Evolutionary conservation across 2,888 invertebrate species (phyloP).

Genomic region (Nezara viridula): DNA sequence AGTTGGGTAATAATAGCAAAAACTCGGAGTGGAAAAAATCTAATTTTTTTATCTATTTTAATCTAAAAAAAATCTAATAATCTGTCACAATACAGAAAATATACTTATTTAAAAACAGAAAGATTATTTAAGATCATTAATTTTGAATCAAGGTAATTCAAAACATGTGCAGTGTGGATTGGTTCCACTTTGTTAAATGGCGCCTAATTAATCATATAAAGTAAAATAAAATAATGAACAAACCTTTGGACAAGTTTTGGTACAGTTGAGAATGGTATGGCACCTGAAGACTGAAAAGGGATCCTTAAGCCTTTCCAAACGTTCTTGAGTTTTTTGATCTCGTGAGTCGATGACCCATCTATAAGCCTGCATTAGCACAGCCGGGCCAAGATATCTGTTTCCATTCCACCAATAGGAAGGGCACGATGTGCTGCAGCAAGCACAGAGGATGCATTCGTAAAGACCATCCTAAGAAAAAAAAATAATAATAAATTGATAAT

Average conservation of each 20-base stretch:
- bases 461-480: slow-evolving; percentile 81
- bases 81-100: no score
- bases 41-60: no score
- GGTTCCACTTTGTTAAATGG: no score
- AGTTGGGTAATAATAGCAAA: no score
- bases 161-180: no score
- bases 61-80: no score
- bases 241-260: slow-evolving; percentile 94
- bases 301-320: slow-evolving; percentile 87
- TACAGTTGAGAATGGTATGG: slow-evolving; percentile 98
- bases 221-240: no score
- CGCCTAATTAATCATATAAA: no score
- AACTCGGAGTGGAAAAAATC: no score
- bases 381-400: slow-evolving; percentile 97
- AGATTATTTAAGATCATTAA: no score
- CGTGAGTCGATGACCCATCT: slow-evolving; percentile 98
- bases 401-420: slow-evolving; percentile 99
- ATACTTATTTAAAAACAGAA: no score
- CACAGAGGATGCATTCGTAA: slow-evolving; percentile 97
- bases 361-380: slow-evolving; percentile 99
- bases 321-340: slow-evolving; percentile 83
- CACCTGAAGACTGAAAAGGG: slow-evolving; percentile 94
- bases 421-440: slow-evolving; percentile 97
- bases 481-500: background rate
- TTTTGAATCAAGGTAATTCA: no score